Evolutionary conservation across 2,888 invertebrate species (phyloP), one percentile per base, ranked within the genome.

Genomic region (Meghimatium bilineatum): DNA sequence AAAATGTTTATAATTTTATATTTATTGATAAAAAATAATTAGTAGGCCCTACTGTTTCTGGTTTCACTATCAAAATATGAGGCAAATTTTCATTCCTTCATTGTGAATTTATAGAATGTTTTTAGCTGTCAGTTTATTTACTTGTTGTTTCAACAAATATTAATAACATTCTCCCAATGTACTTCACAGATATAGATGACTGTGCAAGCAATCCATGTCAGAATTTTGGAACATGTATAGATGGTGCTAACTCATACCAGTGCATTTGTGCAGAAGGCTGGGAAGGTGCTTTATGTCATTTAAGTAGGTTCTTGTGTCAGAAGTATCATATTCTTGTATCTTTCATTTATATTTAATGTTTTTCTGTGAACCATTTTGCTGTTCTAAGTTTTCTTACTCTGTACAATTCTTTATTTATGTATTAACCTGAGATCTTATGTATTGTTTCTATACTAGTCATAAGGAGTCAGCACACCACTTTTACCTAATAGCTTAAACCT

Each of bases 191-290:
- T 91, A 97, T 98, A 74, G 97, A 99, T 91, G 98, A 98, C 93
- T 99, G 99, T 92, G 96, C 97, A 14, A 97, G 97, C 38, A 96
- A 96, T 89, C 98, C 98, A 36, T 99, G 99, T 93, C 97, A 97
- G 93, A 99, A 99, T 91, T 96, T 97, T 10, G 99, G 97, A 38
- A 96, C 96, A 56, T 99, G 99, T 93, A 96, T 97, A 69, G 99
- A 99, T 94, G 95, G 97, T 82, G 97, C 98, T 0, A 98, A 98
- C 85, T 89, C 97, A 32, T 98, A 98, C 92, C 96, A 96, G 90
- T 98, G 98, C 90, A 96, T 97, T 87, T 98, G 98, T 92, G 95
- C 96, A 3, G 95, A 96, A 10, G 97, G 94, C 86, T 94, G 93
- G 93, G 92, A 93, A 86, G 94, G 94, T 1, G 86, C 89, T 6